A percentile compares a stretch with the other conserved stretches of the same genome.
Conservation (phyloP, 2,888 invertebrate species). For the Aromia moschata region DNA sequence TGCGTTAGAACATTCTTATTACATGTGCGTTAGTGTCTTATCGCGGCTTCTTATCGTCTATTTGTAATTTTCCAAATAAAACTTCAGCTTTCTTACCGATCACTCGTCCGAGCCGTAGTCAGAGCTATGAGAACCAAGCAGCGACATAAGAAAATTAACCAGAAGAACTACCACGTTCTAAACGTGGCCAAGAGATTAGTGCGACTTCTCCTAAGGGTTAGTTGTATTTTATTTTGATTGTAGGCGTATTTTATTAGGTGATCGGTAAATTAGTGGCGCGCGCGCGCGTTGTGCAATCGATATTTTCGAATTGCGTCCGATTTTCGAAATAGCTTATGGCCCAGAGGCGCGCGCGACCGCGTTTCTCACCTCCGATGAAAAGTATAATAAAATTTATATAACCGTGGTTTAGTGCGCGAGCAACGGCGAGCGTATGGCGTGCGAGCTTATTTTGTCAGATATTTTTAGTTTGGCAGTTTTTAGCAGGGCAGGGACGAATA, state of each 20-base stretch:
- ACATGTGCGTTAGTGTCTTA: slow-evolving; percentile 21
- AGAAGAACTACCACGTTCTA: slow-evolving; percentile 27
- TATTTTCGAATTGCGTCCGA: no score
- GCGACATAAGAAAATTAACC: slow-evolving; percentile 15
- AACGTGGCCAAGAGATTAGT: slow-evolving; percentile 39
- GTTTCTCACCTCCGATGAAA: slow-evolving; percentile 18
- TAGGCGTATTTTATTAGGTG: no score
- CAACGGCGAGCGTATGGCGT: slow-evolving; percentile 47
- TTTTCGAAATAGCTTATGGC: background rate
- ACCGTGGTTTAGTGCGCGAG: slow-evolving; percentile 43
- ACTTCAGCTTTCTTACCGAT: slow-evolving; percentile 9
- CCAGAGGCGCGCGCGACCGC: background rate
- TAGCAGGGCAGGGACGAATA: slow-evolving; percentile 64
- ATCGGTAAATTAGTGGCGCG: no score
- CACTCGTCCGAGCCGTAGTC: slow-evolving; percentile 9
- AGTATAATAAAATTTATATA: slow-evolving; percentile 26
- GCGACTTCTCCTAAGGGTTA: slow-evolving; percentile 43
- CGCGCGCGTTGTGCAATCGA: no score
- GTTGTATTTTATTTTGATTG: slow-evolving; percentile 28
- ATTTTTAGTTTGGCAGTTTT: slow-evolving; percentile 76
- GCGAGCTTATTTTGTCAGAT: slow-evolving; percentile 56
- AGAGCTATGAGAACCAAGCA: slow-evolving; percentile 26
- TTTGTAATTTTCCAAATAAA: slow-evolving; percentile 17
- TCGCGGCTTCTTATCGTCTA: slow-evolving; percentile 23
- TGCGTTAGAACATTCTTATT: slow-evolving; percentile 16